Evolutionary conservation across 2,113 vertebrate genomes (phyloP).

Genomic region (Chaetops frenatus): DNA sequence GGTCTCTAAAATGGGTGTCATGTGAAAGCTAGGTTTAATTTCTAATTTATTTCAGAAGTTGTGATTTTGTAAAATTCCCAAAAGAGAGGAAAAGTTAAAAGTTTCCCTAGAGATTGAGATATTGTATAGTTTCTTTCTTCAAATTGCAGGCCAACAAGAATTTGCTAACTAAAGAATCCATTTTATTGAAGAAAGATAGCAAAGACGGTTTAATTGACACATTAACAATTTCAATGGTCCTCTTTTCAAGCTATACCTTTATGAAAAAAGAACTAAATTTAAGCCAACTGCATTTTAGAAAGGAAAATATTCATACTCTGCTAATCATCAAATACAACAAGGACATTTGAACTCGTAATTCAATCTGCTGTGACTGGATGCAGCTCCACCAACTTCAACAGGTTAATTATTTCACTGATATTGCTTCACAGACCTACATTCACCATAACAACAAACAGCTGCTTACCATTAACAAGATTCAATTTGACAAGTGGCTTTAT

Average conservation of each 20-base stretch:
- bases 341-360: neutral
- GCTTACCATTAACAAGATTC: neutral
- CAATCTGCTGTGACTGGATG: neutral
- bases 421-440: neutral
- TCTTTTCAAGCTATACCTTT: neutral
- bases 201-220: neutral
- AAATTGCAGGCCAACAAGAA: neutral
- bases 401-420: conserved; percentile 6
- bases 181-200: neutral
- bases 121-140: neutral
- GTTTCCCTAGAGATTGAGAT: conserved; percentile 2
- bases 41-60: neutral
- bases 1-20: neutral
- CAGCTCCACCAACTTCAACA: neutral
- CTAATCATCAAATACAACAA: neutral
- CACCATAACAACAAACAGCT: neutral
- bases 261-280: neutral
- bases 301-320: neutral
- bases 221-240: neutral
- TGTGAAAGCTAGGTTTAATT: neutral
- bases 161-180: neutral
- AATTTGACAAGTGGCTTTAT: neutral
- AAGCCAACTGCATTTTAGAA: neutral
- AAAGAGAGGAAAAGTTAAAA: neutral
- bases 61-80: neutral